Conservation (phyloP, 2,888 invertebrate species). For the Mesoligia furuncula region DNA sequence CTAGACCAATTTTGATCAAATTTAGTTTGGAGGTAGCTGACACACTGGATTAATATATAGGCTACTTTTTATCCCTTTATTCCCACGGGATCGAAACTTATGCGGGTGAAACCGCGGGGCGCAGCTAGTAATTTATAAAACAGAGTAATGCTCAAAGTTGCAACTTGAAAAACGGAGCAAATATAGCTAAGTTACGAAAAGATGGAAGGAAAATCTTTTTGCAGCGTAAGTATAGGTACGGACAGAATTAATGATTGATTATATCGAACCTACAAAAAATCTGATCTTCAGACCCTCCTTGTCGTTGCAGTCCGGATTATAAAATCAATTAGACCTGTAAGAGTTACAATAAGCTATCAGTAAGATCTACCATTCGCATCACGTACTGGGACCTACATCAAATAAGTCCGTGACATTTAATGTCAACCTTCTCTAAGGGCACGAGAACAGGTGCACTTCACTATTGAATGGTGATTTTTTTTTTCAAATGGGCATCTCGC, state of each 20-base stretch:
- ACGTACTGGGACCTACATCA: constrained; percentile 54
- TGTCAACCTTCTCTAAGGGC: constrained; percentile 48
- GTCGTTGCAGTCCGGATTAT: constrained; percentile 32
- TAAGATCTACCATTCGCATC: constrained; percentile 35
- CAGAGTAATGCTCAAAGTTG: background rate
- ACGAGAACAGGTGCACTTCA: constrained; percentile 42
- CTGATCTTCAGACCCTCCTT: constrained; percentile 3
- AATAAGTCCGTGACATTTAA: constrained; percentile 61
- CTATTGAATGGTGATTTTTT: constrained; percentile 42
- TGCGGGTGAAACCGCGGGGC: too few species aligned
- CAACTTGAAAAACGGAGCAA: background rate
- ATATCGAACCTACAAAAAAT: constrained; percentile 24
- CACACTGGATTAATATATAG: too few species aligned
- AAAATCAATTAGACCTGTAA: constrained; percentile 57
- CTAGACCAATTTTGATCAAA: too few species aligned
- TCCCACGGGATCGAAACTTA: too few species aligned
- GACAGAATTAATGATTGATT: constrained; percentile 26
- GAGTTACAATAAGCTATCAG: constrained; percentile 51
- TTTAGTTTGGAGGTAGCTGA: too few species aligned
- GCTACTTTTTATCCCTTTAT: too few species aligned
- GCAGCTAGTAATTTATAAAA: background rate
- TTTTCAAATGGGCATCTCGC: too few species aligned
- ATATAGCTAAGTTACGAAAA: constrained; percentile 10
- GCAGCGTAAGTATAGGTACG: background rate
- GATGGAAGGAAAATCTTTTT: background rate